Conservation (phyloP, 2,888 invertebrate genomes). For the Nebria salina region DNA sequence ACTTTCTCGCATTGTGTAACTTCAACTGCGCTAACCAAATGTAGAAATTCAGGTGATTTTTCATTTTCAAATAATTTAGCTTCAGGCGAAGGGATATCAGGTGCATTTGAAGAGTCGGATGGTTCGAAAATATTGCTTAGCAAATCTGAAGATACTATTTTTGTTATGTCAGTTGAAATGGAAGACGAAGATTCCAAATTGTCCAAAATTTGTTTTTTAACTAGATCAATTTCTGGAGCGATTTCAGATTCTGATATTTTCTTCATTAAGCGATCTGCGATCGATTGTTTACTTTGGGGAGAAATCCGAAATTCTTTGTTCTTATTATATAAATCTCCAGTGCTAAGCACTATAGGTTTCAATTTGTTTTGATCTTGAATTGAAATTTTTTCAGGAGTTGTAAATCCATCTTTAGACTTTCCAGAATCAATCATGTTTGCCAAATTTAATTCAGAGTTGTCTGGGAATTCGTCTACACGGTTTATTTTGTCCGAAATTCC, state of each 20-base stretch:
- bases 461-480: conserved; percentile 55
- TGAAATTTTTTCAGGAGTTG: conserved; percentile 37
- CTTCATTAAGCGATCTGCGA: conserved; percentile 58
- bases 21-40: not conserved
- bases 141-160: not conserved
- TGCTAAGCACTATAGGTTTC: conserved; percentile 54
- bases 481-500: conserved; percentile 56
- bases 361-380: conserved; percentile 45
- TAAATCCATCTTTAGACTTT: conserved; percentile 48
- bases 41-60: not conserved
- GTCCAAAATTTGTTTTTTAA: conserved; percentile 43
- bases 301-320: conserved; percentile 49
- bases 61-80: not conserved
- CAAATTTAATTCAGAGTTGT: conserved; percentile 56
- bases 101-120: not conserved
- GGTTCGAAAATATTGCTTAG: not conserved
- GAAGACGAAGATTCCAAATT: conserved; percentile 27
- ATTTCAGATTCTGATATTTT: conserved; percentile 53
- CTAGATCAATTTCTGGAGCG: conserved; percentile 30
- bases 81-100: not conserved
- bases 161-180: not conserved
- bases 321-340: conserved; percentile 51
- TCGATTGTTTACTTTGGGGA: conserved; percentile 55
- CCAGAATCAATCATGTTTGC: conserved; percentile 48
- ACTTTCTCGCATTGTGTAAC: not conserved